phyloP scores from a whole-genome alignment of 2,797 vertebrate species.

The Pangasius macronema region DNA sequence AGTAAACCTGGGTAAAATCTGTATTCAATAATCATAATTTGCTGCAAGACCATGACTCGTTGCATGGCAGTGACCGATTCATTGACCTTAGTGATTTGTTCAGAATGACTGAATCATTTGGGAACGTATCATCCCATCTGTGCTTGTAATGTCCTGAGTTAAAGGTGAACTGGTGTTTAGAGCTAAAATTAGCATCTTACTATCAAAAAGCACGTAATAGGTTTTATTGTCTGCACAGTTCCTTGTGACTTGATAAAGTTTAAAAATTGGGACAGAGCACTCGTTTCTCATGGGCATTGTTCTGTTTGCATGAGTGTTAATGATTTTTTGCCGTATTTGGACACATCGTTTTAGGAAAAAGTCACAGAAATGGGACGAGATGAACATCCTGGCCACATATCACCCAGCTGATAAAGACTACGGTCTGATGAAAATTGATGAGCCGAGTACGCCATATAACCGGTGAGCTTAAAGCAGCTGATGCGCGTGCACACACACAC shows the following conservation, averaged over 20 bases:
- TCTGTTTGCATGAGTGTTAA: slow-evolving; percentile 44
- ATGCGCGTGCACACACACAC: no score
- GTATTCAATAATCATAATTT: slow-evolving; percentile 7
- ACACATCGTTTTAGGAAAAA: slow-evolving; percentile 85
- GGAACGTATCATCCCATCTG: not conserved
- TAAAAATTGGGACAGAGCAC: slow-evolving; percentile 60
- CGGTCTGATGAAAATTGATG: slow-evolving; percentile 98
- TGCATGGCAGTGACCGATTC: not conserved
- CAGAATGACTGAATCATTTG: not conserved
- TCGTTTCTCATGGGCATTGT: slow-evolving; percentile 53
- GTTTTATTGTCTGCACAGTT: not conserved
- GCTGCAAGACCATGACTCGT: not conserved
- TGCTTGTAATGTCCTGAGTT: not conserved
- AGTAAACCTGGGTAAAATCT: not conserved
- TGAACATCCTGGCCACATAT: slow-evolving; percentile 98
- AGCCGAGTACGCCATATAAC: slow-evolving; percentile 95
- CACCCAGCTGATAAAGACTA: slow-evolving; percentile 97
- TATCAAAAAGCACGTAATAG: not conserved
- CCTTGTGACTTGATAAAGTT: slow-evolving; percentile 14
- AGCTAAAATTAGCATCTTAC: not conserved
- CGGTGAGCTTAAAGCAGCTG: slow-evolving; percentile 70
- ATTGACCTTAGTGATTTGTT: not conserved
- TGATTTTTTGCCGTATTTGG: slow-evolving; percentile 38
- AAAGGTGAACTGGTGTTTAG: not conserved
- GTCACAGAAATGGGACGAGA: slow-evolving; percentile 98